Evolutionary conservation across 2,888 invertebrate genomes (phyloP), one percentile per base, ranked within the genome.

Genomic region (Amblyjoppa proteus): DNA sequence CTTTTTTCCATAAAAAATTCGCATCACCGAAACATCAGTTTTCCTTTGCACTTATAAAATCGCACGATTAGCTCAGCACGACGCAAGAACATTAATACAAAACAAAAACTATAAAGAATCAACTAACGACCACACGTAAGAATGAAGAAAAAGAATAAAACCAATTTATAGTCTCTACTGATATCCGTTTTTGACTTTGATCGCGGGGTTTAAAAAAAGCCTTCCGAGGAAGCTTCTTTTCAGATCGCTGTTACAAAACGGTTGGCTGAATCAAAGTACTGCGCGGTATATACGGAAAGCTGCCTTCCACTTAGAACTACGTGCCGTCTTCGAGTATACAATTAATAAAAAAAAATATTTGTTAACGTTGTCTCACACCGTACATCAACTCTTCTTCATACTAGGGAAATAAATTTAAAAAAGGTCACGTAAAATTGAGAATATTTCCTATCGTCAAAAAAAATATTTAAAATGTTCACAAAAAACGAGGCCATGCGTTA

Each of bases 301-400:
- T 87, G 87, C 87, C 87, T 87, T 87, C 86, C 87, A 87, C 86
- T 87, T 86, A 83, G 70, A 87, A 87, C 84, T 84, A 87, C 79
- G 86, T 86, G 86, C 86, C 87, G 87, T 86, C 87, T 86, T 86
- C 86, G 84, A 87, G 84, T 87, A 86, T 84, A 82, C 84, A 87
- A 87, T 73, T 86, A 82, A 82, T 85, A 38, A 85, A 45, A 69
- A 70, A 75, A 53, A 79, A 71, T 79, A 76, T 81, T 84, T 83
- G 81, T 87, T 84, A 84, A 84, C 70, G 41, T 86, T 80, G 28
- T 84, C 71, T 87, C 79, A 75, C 79, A 75, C 79, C 74, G 56
- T 85, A 85, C 82, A 82, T 82, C 79, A 13, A 80, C 76, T 76
- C 66, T 85, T 79, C 81, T 81, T 73, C 68, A 69, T 78, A 83